Evolutionary conservation across 2,888 invertebrate genomes (phyloP), one percentile per base, ranked within the genome.

Genomic region (Troilus luridus): DNA sequence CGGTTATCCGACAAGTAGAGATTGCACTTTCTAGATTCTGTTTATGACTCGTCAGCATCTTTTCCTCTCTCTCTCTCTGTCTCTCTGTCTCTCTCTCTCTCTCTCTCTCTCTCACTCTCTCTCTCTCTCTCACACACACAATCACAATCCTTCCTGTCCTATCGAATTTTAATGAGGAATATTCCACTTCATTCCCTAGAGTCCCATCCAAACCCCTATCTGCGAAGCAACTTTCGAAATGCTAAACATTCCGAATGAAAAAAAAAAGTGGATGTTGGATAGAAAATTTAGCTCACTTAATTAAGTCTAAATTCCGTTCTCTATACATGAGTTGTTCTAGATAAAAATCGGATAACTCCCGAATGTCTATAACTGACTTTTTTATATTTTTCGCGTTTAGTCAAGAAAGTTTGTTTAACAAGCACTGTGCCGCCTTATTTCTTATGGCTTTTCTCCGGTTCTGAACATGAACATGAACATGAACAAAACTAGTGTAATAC

Each of bases 11-110:
- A 72, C 27, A 41, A 77, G 72, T 41, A 7, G 41, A 77, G 27
- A 41, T 77, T 77, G 72, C 72, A 77, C 72, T 77, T 77, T 77
- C 72, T 77, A 77, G 72, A 77, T 77, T 77, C 72, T 77, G 72
- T 77, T 77, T 41, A 77, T 77, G 72, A 77, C 72, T 77, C 41
- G 72, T 77, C 72, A 77, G 72, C 72, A 77, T 77, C 64, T 27
- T 14, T 27, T 27, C 72, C 6, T 2, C 24, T 72, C 72, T 72
- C 24, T 14, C 24, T 67, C 24, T 27, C 24, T 12, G 12, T 24
- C 24, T 24, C 11, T 5, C 24, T 14, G 12, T 11, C 24, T 2
- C 10, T 12, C 64, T 9, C 9, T 67, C 67, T 27, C 24, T 67
- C 24, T 24, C 12, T 14, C 72, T 72, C 72, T 27, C 27, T 27